Base-by-base conservation (phyloP, 2,113 vertebrate species). In the Gopherus flavomarginatus region DNA sequence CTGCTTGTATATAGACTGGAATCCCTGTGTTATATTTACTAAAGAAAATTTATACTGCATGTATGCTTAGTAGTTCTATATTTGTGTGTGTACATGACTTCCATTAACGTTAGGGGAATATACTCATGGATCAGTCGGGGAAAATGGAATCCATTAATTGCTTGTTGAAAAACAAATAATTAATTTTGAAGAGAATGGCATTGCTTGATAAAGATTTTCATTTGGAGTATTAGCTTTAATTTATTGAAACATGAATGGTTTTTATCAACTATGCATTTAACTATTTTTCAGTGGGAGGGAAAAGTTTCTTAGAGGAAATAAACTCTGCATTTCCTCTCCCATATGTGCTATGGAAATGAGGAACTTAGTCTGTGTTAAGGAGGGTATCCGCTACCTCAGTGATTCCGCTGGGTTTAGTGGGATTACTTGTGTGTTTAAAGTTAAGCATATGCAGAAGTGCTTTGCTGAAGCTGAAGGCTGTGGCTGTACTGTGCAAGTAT, bases 51-150 rank as follows among this genome's bases (percentile, higher is more conserved):
- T 52, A 49, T 62, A 53, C 49, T 81, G 14, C 2, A 0, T 65
- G 7, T 0, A 0, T n/a, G 35, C 22, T 69, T 83, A 85, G 31
- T 83, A 83, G 49, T 6, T 44, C 0, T 0, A 14, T 49, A 19
- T 75, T 78, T n/a, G 12, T 80, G 62, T 21, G 35, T 49, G 21
- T 90, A 14, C 56, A 78, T 91, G 57, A 42, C n/a, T 90, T 17
- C 2, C 53, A 0, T 44, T 88, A 83, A 49, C 44, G 11, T 22
- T 92, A 49, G 3, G 86, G 11, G 11, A 88, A 6, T 56, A 26
- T 42, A 11, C 86, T 26, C 10, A 8, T 4, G 4, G 49, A 78
- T 4, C 27, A 87, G 21, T 69, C 42, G 12, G 62, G 90, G 77
- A 87, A 50, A 29, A 82, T 44, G 78, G 17, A 16, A 50, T 77